Conservation (phyloP, 2,797 vertebrate genomes). For the Cetoscarus ocellatus region DNA sequence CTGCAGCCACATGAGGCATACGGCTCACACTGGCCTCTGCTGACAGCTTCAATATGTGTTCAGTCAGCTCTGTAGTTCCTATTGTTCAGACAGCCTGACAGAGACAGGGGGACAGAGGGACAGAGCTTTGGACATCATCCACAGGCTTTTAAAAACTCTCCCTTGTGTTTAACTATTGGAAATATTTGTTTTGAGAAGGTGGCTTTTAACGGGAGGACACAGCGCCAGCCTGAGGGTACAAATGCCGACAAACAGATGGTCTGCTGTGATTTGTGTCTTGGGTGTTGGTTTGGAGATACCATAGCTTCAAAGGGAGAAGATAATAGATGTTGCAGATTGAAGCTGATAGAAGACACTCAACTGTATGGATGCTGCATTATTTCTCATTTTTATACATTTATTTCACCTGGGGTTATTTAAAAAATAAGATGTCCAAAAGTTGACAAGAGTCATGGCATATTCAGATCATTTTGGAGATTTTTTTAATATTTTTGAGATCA, state of each 20-base stretch:
- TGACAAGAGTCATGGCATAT: too few species aligned
- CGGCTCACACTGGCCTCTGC: conserved; percentile 32
- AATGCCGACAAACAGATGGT: conserved; percentile 67
- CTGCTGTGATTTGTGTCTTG: conserved; percentile 56
- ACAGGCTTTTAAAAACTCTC: conserved; percentile 48
- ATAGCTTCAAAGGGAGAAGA: conserved; percentile 46
- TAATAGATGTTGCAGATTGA: conserved; percentile 21
- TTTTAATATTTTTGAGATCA: too few species aligned
- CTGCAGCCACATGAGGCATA: conserved; percentile 22
- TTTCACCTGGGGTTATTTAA: too few species aligned
- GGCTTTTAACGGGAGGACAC: conserved; percentile 61
- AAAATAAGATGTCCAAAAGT: too few species aligned
- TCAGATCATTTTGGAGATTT: too few species aligned
- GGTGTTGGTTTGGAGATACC: conserved; percentile 42
- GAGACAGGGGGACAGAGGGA: conserved; percentile 43
- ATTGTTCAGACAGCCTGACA: conserved; percentile 23
- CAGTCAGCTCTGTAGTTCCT: conserved; percentile 25
- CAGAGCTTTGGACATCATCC: conserved; percentile 55
- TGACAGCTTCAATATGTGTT: conserved; percentile 32
- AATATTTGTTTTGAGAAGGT: conserved; percentile 73
- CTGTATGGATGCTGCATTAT: neutral
- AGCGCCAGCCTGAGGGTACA: conserved; percentile 52
- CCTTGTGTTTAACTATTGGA: conserved; percentile 55
- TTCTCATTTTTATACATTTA: neutral
- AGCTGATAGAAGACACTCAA: conserved; percentile 8